Conservation (phyloP, 1,140 invertebrate genomes). For the Drosophila auraria region DNA sequence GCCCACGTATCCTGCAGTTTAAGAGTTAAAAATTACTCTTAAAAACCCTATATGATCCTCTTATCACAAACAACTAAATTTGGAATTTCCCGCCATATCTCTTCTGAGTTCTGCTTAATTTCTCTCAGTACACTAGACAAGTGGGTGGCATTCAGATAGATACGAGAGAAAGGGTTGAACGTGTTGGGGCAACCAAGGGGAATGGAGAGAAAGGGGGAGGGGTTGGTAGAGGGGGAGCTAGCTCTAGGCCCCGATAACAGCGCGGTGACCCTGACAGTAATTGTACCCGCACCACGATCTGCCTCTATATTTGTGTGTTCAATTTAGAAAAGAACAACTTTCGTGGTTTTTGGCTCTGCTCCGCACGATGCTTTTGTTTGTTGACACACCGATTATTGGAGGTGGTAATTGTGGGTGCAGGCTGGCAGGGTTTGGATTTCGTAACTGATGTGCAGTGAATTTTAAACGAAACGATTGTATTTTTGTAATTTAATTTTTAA, state of each 20-base stretch:
- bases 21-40: no score
- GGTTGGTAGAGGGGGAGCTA: not conserved
- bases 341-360: conserved; percentile 9
- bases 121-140: not conserved
- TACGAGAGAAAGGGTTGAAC: conserved; percentile 12
- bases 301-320: conserved; percentile 42
- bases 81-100: not conserved
- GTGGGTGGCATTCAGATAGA: conserved; percentile 25
- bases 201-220: not conserved
- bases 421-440: not conserved
- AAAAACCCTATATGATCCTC: not conserved
- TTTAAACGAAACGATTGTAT: not conserved
- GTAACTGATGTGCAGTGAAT: not conserved
- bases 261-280: conserved; percentile 42
- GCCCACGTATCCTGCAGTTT: no score
- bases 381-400: conserved; percentile 49
- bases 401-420: conserved; percentile 44
- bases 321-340: conserved; percentile 58
- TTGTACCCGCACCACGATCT: conserved; percentile 16
- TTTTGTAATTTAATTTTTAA: not conserved
- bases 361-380: conserved; percentile 28
- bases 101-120: not conserved
- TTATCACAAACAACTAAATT: not conserved
- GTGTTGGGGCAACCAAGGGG: not conserved
- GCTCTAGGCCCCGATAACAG: conserved; percentile 41